A percentile compares a stretch with the other conserved stretches of the same genome.
Evolutionary conservation across 2,888 invertebrate species (phyloP).

Genomic region (Eurytoma californica): DNA sequence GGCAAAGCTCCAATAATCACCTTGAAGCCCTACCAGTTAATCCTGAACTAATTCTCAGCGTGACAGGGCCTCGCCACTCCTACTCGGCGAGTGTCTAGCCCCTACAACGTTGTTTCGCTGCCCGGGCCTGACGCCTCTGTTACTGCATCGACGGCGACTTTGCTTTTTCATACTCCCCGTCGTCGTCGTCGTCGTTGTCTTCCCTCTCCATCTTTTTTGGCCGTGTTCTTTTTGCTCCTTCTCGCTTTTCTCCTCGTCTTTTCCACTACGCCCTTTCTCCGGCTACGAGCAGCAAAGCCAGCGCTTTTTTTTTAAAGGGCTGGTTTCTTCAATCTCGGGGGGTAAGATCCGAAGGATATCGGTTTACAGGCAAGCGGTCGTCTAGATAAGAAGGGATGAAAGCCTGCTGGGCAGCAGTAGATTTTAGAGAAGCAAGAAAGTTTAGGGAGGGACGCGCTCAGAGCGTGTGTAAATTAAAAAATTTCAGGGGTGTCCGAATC

Average conservation of each 20-base stretch:
- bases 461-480: no score
- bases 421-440: no score
- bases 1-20: constrained; percentile 72
- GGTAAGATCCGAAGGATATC: constrained; percentile 20
- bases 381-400: constrained; percentile 1
- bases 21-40: constrained; percentile 71
- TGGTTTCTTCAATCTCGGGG: constrained; percentile 15
- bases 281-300: constrained; percentile 17
- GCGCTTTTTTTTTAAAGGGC: constrained; percentile 22
- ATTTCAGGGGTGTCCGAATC: no score
- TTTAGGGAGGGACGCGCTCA: no score
- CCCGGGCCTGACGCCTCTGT: not conserved
- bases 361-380: constrained; percentile 15
- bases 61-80: constrained; percentile 64
- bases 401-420: constrained; percentile 7
- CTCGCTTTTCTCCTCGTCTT: constrained; percentile 7
- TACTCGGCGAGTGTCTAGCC: constrained; percentile 46
- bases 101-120: constrained; percentile 17
- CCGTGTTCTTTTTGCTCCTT: not conserved
- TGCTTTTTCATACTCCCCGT: not conserved
- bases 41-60: constrained; percentile 70
- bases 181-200: not conserved
- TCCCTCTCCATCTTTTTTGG: not conserved
- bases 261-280: constrained; percentile 20
- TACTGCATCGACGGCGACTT: constrained; percentile 27